Base-by-base conservation (phyloP, 2,797 vertebrate species). In the Sebastes jordani region DNA sequence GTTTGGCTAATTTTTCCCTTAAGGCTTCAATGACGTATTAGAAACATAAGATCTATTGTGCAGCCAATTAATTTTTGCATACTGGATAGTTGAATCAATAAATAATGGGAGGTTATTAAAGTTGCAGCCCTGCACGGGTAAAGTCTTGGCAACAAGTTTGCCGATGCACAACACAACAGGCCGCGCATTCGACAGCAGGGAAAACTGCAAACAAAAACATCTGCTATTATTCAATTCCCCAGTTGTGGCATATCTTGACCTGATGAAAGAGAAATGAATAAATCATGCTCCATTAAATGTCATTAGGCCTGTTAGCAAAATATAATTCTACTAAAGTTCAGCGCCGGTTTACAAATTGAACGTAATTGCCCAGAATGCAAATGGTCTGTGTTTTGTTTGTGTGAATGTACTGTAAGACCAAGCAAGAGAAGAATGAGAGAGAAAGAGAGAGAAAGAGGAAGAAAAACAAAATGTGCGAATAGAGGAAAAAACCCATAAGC, bases 311-410 rank as follows among this genome's bases (percentile, higher is more conserved):
- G 88, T 95, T 95, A 94, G 87, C 63, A 71, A 90, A 92, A 93
- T 91, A 89, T 93, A 93, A 95, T 95, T 92, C 87, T 88, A 89
- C 91, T 85, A 93, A 95, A 94, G 92, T 94, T 95, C 90, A 94
- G 86, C 54, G 54, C 74, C 30, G 81, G 89, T 94, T 93, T 94
- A 92, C 93, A 94, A 95, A 95, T 94, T 93, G 90, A 92, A 92
- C 86, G 83, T 90, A 94, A 95, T 92, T 93, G 89, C 93, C 86
- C 92, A 88, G 84, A 92, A 93, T 95, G 89, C 90, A 94, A 95
- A 94, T 92, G 87, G 84, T 22, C 71, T 74, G 58, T 73, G 86
- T 73, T 92, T 74, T 92, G 89, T 94, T 91, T 88, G 82, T 88
- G 63, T 77, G 77, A 80, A 67, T 83, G 87, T 84, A 84, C 36